Percentiles rank a stretch among this genome's conserved stretches.
phyloP scores from a whole-genome alignment of 2,113 vertebrate genomes.

The Brevimyrus niger region DNA sequence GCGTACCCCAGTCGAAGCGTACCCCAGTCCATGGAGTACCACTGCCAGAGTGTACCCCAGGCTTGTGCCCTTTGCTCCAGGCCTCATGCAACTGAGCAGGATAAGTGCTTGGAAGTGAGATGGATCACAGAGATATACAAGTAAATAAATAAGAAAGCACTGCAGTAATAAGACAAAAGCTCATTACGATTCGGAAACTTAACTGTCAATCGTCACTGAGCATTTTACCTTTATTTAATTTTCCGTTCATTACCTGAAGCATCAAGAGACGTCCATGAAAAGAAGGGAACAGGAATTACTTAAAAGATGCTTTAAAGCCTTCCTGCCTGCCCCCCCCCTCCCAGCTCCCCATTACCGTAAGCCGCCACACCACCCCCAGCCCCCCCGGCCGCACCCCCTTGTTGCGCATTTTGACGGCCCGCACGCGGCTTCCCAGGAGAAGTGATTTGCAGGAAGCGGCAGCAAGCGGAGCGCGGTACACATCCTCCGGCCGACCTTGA shows the following conservation, averaged over 20 bases:
- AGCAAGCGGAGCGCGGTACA: slow-evolving; percentile 25
- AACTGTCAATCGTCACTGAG: neutral
- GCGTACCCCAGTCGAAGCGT: no score
- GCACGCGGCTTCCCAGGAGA: slow-evolving; percentile 47
- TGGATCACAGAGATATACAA: neutral
- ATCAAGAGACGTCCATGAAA: neutral
- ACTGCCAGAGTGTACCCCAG: neutral
- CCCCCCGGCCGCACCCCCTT: slow-evolving; percentile 48
- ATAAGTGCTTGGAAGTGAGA: neutral
- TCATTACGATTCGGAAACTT: neutral
- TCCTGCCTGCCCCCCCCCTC: slow-evolving; percentile 28
- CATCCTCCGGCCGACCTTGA: slow-evolving; percentile 31
- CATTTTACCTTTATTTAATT: neutral
- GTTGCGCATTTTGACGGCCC: slow-evolving; percentile 42
- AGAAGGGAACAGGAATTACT: neutral
- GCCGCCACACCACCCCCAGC: slow-evolving; percentile 56
- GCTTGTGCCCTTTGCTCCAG: neutral
- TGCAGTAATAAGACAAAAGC: neutral
- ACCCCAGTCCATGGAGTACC: no score
- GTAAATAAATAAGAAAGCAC: neutral
- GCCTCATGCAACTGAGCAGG: neutral
- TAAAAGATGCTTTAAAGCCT: slow-evolving; percentile 35
- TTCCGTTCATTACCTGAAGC: neutral
- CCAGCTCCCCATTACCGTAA: slow-evolving; percentile 49
- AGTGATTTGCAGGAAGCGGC: slow-evolving; percentile 28